Percentiles rank a stretch among this genome's conserved stretches.
Conservation (phyloP, 2,888 invertebrate species). For the Papilio gigon region DNA sequence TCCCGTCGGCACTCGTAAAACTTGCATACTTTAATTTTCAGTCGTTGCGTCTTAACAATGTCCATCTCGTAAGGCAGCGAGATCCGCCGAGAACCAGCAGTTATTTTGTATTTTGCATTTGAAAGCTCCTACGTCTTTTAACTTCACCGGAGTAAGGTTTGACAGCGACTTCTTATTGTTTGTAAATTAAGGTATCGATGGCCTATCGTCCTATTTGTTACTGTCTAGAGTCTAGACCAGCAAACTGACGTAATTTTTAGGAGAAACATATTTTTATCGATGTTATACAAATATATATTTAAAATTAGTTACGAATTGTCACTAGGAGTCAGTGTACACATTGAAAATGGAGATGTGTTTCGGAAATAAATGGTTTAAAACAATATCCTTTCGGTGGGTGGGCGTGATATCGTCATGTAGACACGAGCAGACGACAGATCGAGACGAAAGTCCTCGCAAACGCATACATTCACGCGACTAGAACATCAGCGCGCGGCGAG, state of each 20-base stretch:
- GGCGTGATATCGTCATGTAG: not conserved
- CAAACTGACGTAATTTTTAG: no score
- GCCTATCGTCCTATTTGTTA: no score
- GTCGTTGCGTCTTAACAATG: conserved; percentile 26
- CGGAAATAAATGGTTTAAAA: not conserved
- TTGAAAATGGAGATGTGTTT: not conserved
- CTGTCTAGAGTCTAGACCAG: no score
- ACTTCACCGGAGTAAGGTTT: not conserved
- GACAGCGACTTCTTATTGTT: no score
- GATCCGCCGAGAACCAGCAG: not conserved
- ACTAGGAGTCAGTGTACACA: not conserved
- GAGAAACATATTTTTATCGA: no score
- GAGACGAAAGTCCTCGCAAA: conserved; percentile 31
- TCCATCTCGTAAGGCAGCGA: conserved; percentile 5
- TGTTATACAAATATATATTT: no score
- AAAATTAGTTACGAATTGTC: not conserved
- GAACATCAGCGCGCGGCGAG: conserved; percentile 29
- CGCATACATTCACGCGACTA: conserved; percentile 38
- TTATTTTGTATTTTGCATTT: not conserved
- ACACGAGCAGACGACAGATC: not conserved
- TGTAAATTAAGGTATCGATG: no score
- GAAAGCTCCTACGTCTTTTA: not conserved
- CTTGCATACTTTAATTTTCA: conserved; percentile 37
- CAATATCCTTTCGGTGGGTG: not conserved
- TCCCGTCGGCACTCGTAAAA: conserved; percentile 23